phyloP scores from a whole-genome alignment of 1,140 invertebrate species.

The Scaptomyza graminum region DNA sequence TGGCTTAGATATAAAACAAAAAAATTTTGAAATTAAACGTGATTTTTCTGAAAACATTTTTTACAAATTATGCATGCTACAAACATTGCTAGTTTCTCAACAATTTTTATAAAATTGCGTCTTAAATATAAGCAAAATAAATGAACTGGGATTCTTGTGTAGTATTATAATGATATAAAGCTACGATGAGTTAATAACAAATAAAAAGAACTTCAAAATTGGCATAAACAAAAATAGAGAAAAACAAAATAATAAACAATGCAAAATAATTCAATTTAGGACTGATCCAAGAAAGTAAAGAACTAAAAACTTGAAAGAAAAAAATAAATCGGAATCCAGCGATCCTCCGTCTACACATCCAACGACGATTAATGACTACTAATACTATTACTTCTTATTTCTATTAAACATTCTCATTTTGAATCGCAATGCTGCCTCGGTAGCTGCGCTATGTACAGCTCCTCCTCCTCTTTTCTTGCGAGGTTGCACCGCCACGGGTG shows the following conservation, averaged over 20 bases:
- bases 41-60: too few relatives aligned
- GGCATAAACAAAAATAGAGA: not conserved
- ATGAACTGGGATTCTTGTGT: not conserved
- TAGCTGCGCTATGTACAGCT: constrained; percentile 40
- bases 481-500: constrained; percentile 30
- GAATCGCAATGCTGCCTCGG: constrained; percentile 59
- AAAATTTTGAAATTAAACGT: too few relatives aligned
- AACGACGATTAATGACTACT: constrained; percentile 7
- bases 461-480: constrained; percentile 3
- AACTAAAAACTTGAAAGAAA: not conserved
- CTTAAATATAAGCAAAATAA: not conserved
- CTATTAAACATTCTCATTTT: constrained; percentile 44
- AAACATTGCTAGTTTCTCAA: too few relatives aligned
- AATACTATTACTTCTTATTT: constrained; percentile 10
- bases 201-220: not conserved
- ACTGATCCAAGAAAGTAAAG: not conserved
- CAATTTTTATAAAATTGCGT: not conserved
- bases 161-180: not conserved
- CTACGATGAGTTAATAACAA: not conserved
- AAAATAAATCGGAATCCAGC: not conserved
- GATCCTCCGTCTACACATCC: not conserved
- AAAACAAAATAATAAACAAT: not conserved
- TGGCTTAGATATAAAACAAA: too few relatives aligned
- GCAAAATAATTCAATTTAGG: not conserved
- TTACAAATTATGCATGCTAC: too few relatives aligned